Evolutionary conservation across 1,140 invertebrate species (phyloP), one percentile per base, ranked within the genome.

Genomic region (Eupristina koningsbergeri): DNA sequence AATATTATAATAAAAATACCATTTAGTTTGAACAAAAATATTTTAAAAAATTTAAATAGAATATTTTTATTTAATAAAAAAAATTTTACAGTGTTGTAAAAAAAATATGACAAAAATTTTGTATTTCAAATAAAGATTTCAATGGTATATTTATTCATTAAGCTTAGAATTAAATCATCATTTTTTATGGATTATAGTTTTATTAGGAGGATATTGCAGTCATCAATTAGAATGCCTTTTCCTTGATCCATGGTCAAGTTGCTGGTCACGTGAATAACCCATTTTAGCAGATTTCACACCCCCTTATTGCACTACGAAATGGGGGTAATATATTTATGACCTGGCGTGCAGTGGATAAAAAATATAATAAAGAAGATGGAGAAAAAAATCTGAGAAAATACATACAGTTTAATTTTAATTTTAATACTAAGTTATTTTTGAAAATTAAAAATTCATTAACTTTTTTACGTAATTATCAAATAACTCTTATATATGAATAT

Each of bases 241-340:
- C 17, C 77, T 81, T 67, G 61, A 74, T 76, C 53, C 85, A 34
- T 81, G 69, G 78, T 86, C 58, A 81, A 69, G 67, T 86, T 86
- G 77, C 85, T 7, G 61, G 85, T 86, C 85, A 86, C 85, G 82
- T 81, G 83, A 80, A 34, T 69, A 64, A 53, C n/a, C 78, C 82
- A 81, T 84, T 84, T 86, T 78, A 39, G 73, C n/a, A 29, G 69
- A 81, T 80, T 77, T 84, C 41, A 73, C 64, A 31, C 36, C 50
- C 50, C 41, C 9, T 50, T 36, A 31, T 0, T 31, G 36, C 31
- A 29, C 39, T 6, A 22, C 31, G 7, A 76, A 41, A 11, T 5
- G 11, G 71, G n/a, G 77, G 69, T 3, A n/a, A 73, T 81, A 76
- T 81, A 81, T 82, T 85, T 81, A 82, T 82, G 84, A 31, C 63